A percentile compares a stretch with the other conserved stretches of the same genome.
Conservation (phyloP, 1,140 invertebrate species). For the Grapholita molesta region DNA sequence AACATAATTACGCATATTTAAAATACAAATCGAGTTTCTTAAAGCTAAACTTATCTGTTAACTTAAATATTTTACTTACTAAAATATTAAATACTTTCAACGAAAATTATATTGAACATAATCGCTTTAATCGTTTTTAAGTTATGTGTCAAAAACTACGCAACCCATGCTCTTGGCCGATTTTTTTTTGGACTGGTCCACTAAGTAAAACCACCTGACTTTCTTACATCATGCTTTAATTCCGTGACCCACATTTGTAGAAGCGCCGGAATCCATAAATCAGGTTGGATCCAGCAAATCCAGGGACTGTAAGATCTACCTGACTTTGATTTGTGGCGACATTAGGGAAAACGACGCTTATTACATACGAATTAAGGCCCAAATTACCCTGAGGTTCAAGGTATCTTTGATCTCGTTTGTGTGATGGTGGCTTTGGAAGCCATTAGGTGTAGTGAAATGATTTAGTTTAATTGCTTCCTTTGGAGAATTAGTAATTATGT, state of each 20-base stretch:
- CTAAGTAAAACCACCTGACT: background rate
- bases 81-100: no score
- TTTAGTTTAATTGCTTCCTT: background rate
- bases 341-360: background rate
- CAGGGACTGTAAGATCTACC: background rate
- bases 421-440: background rate
- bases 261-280: background rate
- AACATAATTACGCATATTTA: no score
- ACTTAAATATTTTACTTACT: no score
- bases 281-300: background rate
- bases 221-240: background rate
- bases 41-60: no score
- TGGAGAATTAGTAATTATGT: background rate
- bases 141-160: no score
- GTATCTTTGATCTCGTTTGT: background rate
- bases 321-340: background rate
- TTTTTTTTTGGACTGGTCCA: no score
- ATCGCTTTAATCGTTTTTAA: no score
- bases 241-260: background rate
- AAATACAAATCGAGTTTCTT: no score
- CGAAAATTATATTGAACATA: no score
- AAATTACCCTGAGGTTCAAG: background rate
- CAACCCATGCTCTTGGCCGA: no score
- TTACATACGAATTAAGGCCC: background rate
- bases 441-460: conserved; percentile 2